Conservation (phyloP, 1,140 invertebrate genomes). For the Diabrotica undecimpunctata region DNA sequence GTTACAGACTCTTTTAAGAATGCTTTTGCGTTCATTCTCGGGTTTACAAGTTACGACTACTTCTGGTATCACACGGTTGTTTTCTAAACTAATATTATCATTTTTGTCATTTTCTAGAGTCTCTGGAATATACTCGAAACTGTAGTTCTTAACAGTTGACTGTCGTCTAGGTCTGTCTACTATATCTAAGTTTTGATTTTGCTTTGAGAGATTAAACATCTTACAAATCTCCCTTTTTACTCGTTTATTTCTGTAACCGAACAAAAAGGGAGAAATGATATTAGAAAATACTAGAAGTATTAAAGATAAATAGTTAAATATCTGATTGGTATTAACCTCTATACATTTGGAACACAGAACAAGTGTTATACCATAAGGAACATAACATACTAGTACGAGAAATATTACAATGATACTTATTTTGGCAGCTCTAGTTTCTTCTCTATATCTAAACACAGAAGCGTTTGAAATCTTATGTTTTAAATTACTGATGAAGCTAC, state of each 20-base stretch:
- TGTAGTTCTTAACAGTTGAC: slow-evolving; percentile 19
- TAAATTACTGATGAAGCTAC: slow-evolving; percentile 64
- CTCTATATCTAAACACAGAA: slow-evolving; percentile 75
- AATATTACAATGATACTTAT: slow-evolving; percentile 71
- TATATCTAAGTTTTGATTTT: slow-evolving; percentile 4
- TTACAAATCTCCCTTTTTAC: slow-evolving; percentile 67
- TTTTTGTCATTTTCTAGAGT: slow-evolving; percentile 10
- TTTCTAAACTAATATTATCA: slow-evolving; percentile 27
- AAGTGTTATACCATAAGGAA: slow-evolving; percentile 61
- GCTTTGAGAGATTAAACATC: slow-evolving; percentile 53
- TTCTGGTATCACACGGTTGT: slow-evolving; percentile 31
- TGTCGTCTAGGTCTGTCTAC: slow-evolving; percentile 8
- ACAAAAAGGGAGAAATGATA: slow-evolving; percentile 70
- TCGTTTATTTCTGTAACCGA: slow-evolving; percentile 72
- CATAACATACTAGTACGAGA: slow-evolving; percentile 68
- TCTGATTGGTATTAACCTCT: slow-evolving; percentile 46
- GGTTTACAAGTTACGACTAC: slow-evolving; percentile 41
- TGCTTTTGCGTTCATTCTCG: slow-evolving; percentile 40
- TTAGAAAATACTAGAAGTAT: slow-evolving; percentile 65
- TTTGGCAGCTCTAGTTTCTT: slow-evolving; percentile 75
- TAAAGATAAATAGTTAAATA: slow-evolving; percentile 54
- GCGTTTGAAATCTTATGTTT: slow-evolving; percentile 76
- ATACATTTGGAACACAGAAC: slow-evolving; percentile 47
- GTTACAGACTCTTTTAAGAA: slow-evolving; percentile 39
- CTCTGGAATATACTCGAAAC: slow-evolving; percentile 19